These are phyloP conservation scores for Podotricha telesiphe DNA, from an alignment of 2,888 invertebrate species.

Conservation along the genomic window DNA sequence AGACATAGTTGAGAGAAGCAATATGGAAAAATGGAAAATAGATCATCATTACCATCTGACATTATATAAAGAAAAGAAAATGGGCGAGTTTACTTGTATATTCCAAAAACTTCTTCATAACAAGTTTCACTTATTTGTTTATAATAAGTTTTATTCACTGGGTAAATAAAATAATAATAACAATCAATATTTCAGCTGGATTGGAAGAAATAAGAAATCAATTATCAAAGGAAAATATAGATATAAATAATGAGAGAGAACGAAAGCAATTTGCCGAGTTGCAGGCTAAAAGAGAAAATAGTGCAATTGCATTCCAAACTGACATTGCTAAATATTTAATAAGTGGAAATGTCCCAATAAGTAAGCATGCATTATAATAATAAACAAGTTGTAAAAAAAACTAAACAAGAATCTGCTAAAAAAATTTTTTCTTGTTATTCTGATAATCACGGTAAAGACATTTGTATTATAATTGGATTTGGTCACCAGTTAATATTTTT, in stretches of 20 bases:
- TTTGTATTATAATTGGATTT: too few species aligned
- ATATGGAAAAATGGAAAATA: slow-evolving; percentile 87
- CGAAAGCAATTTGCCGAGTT: slow-evolving; percentile 66
- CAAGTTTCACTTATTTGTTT: slow-evolving; percentile 27
- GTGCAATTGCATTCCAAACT: slow-evolving; percentile 68
- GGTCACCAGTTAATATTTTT: too few species aligned
- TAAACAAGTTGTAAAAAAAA: too few species aligned
- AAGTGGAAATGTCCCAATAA: slow-evolving; percentile 61
- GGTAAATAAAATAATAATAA: neutral
- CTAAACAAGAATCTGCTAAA: too few species aligned
- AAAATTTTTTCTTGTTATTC: too few species aligned
- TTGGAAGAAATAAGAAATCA: slow-evolving; percentile 69
- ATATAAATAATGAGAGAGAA: slow-evolving; percentile 60
- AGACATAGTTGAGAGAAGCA: slow-evolving; percentile 87
- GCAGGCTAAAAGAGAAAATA: slow-evolving; percentile 64
- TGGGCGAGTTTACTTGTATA: too few species aligned
- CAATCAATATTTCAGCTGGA: slow-evolving; percentile 56
- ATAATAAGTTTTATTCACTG: neutral
- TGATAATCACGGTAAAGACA: too few species aligned
- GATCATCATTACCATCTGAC: slow-evolving; percentile 89
- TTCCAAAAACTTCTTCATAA: too few species aligned
- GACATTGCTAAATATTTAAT: slow-evolving; percentile 70
- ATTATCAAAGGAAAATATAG: slow-evolving; percentile 63
- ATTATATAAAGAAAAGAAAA: slow-evolving; percentile 88
- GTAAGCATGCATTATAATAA: slow-evolving; percentile 55